Percentiles rank a stretch among this genome's conserved stretches.
Conservation (phyloP, 2,797 vertebrate species). For the Hydrolagus colliei region DNA sequence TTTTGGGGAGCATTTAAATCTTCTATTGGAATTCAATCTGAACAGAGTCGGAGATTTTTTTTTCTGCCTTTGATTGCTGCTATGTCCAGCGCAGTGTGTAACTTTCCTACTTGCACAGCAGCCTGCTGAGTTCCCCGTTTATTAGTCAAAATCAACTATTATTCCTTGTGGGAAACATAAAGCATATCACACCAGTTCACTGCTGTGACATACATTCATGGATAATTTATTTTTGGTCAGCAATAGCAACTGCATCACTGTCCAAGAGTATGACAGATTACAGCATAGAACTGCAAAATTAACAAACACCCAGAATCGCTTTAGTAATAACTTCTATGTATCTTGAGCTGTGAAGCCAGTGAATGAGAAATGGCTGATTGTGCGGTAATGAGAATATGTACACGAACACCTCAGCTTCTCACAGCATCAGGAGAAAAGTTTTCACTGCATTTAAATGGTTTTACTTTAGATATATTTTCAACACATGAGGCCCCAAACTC, state of each 20-base stretch:
- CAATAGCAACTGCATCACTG: constrained; percentile 2
- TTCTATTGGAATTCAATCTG: not conserved
- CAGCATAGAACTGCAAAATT: not conserved
- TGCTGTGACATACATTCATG: constrained; percentile 1
- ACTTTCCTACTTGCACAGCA: not conserved
- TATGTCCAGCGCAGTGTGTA: not conserved
- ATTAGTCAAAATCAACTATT: not conserved
- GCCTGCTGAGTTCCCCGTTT: constrained; percentile 3
- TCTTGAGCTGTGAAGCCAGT: not conserved
- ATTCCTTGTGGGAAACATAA: not conserved
- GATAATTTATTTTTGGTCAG: constrained; percentile 14
- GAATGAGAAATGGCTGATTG: not conserved
- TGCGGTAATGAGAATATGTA: not conserved
- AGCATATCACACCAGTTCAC: not conserved
- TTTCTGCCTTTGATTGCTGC: too few relatives aligned
- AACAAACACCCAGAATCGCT: not conserved
- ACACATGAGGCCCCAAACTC: not conserved
- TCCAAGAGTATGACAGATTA: constrained; percentile 12
- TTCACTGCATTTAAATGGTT: not conserved
- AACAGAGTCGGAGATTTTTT: not conserved
- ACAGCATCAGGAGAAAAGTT: not conserved
- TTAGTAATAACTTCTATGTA: not conserved
- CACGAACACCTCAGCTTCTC: not conserved
- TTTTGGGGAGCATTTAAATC: not conserved
- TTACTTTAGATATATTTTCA: not conserved